phyloP scores from a whole-genome alignment of 1,140 invertebrate genomes.

The Dysdera silvatica region DNA sequence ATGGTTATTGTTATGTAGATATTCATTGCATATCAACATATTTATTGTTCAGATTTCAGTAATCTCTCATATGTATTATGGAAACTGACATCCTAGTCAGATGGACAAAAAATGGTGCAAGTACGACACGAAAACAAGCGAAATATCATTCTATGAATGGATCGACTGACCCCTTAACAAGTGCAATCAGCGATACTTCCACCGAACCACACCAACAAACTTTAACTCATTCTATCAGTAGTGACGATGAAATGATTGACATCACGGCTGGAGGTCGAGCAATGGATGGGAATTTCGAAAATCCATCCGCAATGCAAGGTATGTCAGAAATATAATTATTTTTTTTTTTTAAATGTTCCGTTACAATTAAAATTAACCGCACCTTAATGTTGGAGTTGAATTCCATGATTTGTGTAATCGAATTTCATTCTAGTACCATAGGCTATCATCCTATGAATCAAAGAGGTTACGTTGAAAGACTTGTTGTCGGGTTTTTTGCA shows the following conservation, averaged over 20 bases:
- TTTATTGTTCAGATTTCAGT: no score
- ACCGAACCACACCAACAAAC: background rate
- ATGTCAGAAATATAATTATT: no score
- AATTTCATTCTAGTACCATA: no score
- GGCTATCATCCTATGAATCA: no score
- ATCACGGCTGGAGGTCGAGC: slow-evolving; percentile 15
- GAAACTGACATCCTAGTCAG: slow-evolving; percentile 23
- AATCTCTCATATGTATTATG: slow-evolving; percentile 15
- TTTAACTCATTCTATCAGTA: slow-evolving; percentile 11
- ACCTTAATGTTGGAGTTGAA: no score
- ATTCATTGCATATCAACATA: no score
- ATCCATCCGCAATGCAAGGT: background rate
- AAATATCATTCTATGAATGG: slow-evolving; percentile 9
- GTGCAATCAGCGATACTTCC: background rate
- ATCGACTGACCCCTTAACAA: background rate
- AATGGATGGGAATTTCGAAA: slow-evolving; percentile 14
- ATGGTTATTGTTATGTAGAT: no score
- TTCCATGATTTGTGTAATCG: no score
- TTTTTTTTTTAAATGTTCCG: no score
- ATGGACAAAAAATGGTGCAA: slow-evolving; percentile 23
- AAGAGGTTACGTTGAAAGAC: no score
- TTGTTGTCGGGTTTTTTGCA: no score
- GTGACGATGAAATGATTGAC: slow-evolving; percentile 29
- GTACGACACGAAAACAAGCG: background rate
- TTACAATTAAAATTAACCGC: no score